Conservation (phyloP, 2,113 vertebrate genomes). For the Tor tambroides region DNA sequence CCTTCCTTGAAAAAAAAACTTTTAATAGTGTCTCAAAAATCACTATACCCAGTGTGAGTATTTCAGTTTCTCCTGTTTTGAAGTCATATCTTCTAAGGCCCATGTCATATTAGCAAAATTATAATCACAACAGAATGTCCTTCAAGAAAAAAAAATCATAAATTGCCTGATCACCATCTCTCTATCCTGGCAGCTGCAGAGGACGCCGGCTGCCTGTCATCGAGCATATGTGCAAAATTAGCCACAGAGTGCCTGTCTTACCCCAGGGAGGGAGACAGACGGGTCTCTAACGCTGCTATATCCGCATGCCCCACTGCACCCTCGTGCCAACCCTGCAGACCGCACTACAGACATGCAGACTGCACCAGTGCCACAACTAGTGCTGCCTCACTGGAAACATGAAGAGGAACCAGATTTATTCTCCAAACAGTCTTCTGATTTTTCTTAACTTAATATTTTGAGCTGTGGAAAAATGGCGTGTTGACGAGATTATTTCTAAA, state of each 20-base stretch:
- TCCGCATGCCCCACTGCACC: conserved; percentile 40
- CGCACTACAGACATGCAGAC: conserved; percentile 1
- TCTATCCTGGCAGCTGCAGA: conserved; percentile 43
- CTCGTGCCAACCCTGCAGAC: conserved; percentile 18
- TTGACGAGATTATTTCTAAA: not conserved
- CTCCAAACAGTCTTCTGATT: not conserved
- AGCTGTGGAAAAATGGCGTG: not conserved
- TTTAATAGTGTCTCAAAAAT: not conserved
- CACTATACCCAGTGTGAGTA: not conserved
- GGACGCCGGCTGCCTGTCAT: conserved; percentile 39
- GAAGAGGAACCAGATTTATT: not conserved
- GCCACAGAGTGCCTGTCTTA: conserved; percentile 53
- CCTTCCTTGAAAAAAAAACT: too few species aligned
- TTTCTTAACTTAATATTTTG: not conserved
- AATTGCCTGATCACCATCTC: conserved; percentile 42
- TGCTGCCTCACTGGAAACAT: conserved; percentile 17
- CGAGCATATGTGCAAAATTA: conserved; percentile 62
- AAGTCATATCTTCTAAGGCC: not conserved
- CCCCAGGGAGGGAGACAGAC: conserved; percentile 47
- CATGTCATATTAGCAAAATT: not conserved
- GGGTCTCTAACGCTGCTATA: conserved; percentile 30
- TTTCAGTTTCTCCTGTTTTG: not conserved
- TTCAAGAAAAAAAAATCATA: conserved; percentile 14
- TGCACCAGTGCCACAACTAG: conserved; percentile 21
- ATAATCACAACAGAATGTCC: conserved; percentile 41